Evolutionary conservation across 2,113 vertebrate genomes (phyloP).

Genomic region (Callithrix jacchus): DNA sequence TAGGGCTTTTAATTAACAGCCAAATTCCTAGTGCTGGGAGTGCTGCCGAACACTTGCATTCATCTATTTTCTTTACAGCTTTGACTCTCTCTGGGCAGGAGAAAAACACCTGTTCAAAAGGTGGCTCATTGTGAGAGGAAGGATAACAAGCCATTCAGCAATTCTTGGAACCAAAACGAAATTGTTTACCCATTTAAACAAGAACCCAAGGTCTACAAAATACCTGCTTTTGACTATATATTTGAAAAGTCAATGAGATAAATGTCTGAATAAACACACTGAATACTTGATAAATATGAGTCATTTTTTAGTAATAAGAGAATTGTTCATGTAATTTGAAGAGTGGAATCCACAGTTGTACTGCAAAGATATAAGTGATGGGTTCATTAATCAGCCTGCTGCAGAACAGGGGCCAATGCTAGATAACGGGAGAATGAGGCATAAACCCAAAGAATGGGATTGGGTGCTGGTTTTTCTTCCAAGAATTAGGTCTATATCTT

Average conservation of each 20-base stretch:
- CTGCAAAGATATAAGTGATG: constrained; percentile 19
- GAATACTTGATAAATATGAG: constrained; percentile 30
- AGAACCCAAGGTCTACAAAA: background rate
- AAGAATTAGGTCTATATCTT: background rate
- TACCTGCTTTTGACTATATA: constrained; percentile 5
- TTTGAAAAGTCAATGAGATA: constrained; percentile 49
- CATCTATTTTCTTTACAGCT: background rate
- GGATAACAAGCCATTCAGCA: background rate
- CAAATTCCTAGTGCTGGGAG: background rate
- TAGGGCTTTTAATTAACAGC: background rate
- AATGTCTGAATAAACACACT: constrained; percentile 43
- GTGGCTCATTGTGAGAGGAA: background rate
- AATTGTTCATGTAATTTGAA: constrained; percentile 28
- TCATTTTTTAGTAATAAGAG: constrained; percentile 43
- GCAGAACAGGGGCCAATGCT: background rate
- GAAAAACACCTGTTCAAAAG: background rate
- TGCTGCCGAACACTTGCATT: background rate
- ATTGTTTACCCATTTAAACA: constrained; percentile 19
- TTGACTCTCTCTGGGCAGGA: background rate
- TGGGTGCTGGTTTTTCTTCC: background rate
- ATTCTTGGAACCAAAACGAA: background rate
- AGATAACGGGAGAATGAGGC: background rate
- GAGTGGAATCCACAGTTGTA: constrained; percentile 18
- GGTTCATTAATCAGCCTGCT: constrained; percentile 49
- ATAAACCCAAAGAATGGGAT: background rate